Base-by-base conservation (phyloP, 1,140 invertebrate species). In the Eriosoma lanigerum region DNA sequence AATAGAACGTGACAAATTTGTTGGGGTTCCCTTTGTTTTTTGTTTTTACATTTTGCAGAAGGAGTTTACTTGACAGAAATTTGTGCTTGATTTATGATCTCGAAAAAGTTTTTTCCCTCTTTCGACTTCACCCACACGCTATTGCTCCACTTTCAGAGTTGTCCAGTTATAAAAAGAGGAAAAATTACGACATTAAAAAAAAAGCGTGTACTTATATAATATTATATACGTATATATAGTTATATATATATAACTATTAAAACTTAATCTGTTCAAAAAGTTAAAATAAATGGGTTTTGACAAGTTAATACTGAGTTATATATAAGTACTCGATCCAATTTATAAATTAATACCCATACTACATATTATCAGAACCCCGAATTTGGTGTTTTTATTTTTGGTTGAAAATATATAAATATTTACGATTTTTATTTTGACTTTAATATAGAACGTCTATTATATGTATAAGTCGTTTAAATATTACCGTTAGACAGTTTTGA, bases 11-110 rank as follows among this genome's bases (percentile, higher is more conserved):
- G 32, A 76, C n/a, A 44, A n/a, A 76, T 58, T 76, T 4, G 8
- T 52, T 3, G 13, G 17, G 52, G 29, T 73, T 73, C 73, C 58
- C 54, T 76, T 54, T 44, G 50, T 17, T 58, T 32, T 73, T 72
- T 72, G 19, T 29, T 54, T 73, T 54, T 32, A 24, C 29, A 17
- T 76, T 58, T 58, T 26, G 13, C 44, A 48, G 66, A 68, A 68
- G 66, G 66, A 68, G 44, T 68, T 68, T 68, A 68, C 66, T 68
- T 68, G 66, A 38, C 66, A 68, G 66, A 68, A 68, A 26, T 68
- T 68, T 46, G 66, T 48, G 15, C 21, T 68, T 68, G 66, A 68
- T 68, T 68, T 68, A 68, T 68, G 66, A 68, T 48, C 21, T 48
- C 44, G 15, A 6, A 38, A 68, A 68, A 68, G 66, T 68, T 68